A percentile compares a stretch with the other conserved stretches of the same genome.
Conservation (phyloP, 2,888 invertebrate genomes). For the Diarsia rubi region DNA sequence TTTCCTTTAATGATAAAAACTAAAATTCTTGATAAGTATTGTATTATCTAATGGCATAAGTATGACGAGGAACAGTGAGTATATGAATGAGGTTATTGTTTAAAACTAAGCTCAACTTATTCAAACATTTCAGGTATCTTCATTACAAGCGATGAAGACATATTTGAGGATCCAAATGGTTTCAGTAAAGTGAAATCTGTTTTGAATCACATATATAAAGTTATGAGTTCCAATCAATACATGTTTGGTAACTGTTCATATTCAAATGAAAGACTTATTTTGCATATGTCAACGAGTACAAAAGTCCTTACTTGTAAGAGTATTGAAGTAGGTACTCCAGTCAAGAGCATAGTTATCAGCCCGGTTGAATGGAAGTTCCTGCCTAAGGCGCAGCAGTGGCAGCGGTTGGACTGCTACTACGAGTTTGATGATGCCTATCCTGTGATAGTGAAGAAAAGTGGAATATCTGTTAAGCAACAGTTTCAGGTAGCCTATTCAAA, state of each 20-base stretch:
- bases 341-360: constrained; percentile 88
- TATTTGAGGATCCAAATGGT: constrained; percentile 90
- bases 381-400: constrained; percentile 93
- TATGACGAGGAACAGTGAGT: no score
- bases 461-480: constrained; percentile 93
- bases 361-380: constrained; percentile 95
- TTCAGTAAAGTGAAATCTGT: constrained; percentile 91
- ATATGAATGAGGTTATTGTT: not conserved
- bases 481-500: constrained; percentile 89
- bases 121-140: constrained; percentile 92
- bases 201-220: constrained; percentile 90
- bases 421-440: constrained; percentile 95
- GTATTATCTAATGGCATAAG: no score
- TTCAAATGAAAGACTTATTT: constrained; percentile 92
- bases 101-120: not conserved
- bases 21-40: no score
- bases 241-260: constrained; percentile 91
- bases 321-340: constrained; percentile 89
- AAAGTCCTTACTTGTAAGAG: constrained; percentile 92
- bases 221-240: constrained; percentile 89
- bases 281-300: constrained; percentile 90
- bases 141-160: constrained; percentile 92
- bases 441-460: constrained; percentile 91
- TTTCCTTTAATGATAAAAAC: no score
- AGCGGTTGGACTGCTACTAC: constrained; percentile 94